These are phyloP conservation scores for Drosophila leonis DNA, from an alignment of 2,888 invertebrate genomes.

Conservation along the genomic window DNA sequence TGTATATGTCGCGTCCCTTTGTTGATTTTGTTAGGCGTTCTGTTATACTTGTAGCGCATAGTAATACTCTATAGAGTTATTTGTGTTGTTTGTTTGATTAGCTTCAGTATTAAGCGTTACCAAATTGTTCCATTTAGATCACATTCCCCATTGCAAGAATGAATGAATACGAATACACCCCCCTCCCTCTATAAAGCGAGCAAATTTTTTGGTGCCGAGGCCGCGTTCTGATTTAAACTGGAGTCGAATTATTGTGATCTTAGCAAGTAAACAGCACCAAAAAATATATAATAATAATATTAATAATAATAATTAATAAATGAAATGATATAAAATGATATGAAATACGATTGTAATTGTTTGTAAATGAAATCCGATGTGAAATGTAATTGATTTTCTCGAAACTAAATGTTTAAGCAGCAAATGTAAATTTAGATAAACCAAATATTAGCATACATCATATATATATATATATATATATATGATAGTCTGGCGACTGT, in stretches of 20 bases:
- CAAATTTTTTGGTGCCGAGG: conserved; percentile 47
- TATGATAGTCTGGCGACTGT: conserved; percentile 13
- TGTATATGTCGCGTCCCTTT: not conserved
- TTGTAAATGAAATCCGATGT: conserved; percentile 12
- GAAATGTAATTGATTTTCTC: conserved; percentile 18
- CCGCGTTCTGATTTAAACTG: conserved; percentile 38
- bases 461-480: conserved; percentile 1
- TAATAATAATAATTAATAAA: not conserved
- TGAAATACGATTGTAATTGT: conserved; percentile 34
- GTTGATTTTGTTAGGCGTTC: conserved; percentile 28
- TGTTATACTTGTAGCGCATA: conserved; percentile 28
- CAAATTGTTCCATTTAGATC: conserved; percentile 49
- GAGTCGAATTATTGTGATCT: conserved; percentile 67
- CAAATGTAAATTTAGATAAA: conserved; percentile 39
- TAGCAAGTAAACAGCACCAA: conserved; percentile 64
- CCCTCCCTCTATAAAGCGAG: conserved; percentile 1
- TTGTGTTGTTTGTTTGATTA: conserved; percentile 28
- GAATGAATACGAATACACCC: not conserved
- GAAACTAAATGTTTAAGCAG: conserved; percentile 26
- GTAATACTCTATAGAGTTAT: conserved; percentile 21
- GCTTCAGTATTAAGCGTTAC: conserved; percentile 73
- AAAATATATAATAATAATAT: conserved; percentile 19
- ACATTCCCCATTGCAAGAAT: conserved; percentile 9
- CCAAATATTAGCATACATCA: conserved; percentile 43
- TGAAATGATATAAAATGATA: conserved; percentile 3